Conservation (phyloP, 2,113 vertebrate species). For the Periophthalmodon schlosseri region DNA sequence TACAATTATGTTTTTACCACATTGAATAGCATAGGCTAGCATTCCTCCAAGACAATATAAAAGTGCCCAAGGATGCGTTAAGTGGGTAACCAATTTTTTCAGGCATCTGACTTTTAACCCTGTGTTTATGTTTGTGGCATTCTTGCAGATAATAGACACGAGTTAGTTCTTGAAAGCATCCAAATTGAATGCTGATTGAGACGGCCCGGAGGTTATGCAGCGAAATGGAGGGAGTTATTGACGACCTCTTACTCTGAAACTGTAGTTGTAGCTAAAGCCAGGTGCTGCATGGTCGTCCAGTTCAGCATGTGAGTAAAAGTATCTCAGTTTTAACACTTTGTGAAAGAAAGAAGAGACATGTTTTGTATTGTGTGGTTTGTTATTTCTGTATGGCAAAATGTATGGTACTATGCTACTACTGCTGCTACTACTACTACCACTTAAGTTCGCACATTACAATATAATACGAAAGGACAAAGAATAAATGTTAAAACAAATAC, state of each 20-base stretch:
- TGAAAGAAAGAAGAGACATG: not conserved
- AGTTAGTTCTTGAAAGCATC: conserved; percentile 59
- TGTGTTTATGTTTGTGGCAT: conserved; percentile 49
- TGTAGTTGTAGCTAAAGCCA: conserved; percentile 20
- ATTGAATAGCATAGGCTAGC: conserved; percentile 29
- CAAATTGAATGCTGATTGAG: conserved; percentile 60
- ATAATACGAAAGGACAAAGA: too few species aligned
- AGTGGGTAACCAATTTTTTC: conserved; percentile 60
- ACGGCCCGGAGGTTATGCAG: conserved; percentile 60
- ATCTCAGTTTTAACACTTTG: not conserved
- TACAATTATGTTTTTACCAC: conserved; percentile 40
- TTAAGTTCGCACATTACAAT: too few species aligned
- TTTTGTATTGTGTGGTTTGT: not conserved
- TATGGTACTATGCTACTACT: too few species aligned
- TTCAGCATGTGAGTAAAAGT: not conserved
- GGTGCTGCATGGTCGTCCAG: conserved; percentile 1
- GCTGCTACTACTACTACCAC: too few species aligned
- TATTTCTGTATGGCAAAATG: too few species aligned
- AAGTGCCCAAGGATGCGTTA: conserved; percentile 51
- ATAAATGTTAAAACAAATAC: too few species aligned
- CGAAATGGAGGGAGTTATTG: conserved; percentile 50
- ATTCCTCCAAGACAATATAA: conserved; percentile 48
- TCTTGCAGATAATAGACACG: conserved; percentile 58
- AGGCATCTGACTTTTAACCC: conserved; percentile 67
- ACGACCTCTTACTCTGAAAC: conserved; percentile 31